phyloP scores from a whole-genome alignment of 2,888 invertebrate genomes.

The Epiperipatus broadwayi region DNA sequence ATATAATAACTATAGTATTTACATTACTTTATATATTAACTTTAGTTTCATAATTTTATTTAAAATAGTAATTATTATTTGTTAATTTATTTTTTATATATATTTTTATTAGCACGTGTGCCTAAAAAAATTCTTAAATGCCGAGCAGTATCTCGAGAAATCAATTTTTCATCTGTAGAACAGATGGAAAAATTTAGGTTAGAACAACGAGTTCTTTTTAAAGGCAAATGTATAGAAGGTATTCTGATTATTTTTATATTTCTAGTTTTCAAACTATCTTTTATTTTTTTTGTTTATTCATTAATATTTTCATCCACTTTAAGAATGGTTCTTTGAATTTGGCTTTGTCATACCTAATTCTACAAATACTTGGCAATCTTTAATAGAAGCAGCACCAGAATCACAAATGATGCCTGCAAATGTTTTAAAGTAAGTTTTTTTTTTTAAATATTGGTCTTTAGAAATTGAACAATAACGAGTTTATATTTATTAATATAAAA shows the following conservation, averaged over 20 bases:
- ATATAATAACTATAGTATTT: too few relatives aligned
- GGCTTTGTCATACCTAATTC: slow-evolving; percentile 96
- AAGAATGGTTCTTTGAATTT: slow-evolving; percentile 98
- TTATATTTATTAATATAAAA: too few relatives aligned
- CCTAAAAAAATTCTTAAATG: slow-evolving; percentile 91
- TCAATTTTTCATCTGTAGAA: slow-evolving; percentile 45
- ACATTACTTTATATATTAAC: too few relatives aligned
- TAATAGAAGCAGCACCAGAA: slow-evolving; percentile 96
- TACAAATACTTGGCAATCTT: slow-evolving; percentile 97
- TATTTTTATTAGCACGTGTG: slow-evolving; percentile 48
- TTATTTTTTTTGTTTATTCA: background rate
- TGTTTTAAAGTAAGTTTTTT: slow-evolving; percentile 58
- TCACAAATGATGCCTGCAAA: slow-evolving; percentile 99
- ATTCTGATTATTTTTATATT: too few relatives aligned
- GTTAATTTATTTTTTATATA: background rate
- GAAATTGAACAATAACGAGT: too few relatives aligned
- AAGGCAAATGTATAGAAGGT: too few relatives aligned
- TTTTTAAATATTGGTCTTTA: slow-evolving; percentile 12
- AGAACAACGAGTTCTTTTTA: slow-evolving; percentile 53
- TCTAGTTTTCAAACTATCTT: too few relatives aligned
- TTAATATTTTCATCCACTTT: background rate
- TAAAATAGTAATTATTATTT: background rate
- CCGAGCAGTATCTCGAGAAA: slow-evolving; percentile 39
- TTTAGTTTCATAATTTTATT: too few relatives aligned
- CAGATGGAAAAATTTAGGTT: slow-evolving; percentile 86